Base-by-base conservation (phyloP, 1,140 invertebrate species). In the Cataglyphis hispanica region DNA sequence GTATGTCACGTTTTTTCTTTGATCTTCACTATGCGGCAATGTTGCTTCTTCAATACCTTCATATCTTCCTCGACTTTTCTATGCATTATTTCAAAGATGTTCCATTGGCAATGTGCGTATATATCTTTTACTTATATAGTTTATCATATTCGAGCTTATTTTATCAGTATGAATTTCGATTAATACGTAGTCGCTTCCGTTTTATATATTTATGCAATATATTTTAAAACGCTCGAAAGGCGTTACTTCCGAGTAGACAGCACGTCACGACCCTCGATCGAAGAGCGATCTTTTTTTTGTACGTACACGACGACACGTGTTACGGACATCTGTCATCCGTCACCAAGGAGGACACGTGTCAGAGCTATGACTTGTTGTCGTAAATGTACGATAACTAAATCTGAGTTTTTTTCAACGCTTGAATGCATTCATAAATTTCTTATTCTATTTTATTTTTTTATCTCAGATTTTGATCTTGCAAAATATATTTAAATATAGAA, bases 241-340 rank as follows among this genome's bases (percentile, higher is more conserved):
- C 84, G 75, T 80, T 85, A 80, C 64, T 80, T 50, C 60, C 72
- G 6, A 27, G 11, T 22, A 60, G 76, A 37, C 37, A 75, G 75
- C 64, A 11, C 22, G 81, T 56, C 60, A 75, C 31, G 61, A 78
- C 61, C 63, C 64, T 40, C 84, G 85, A 86, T 86, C 85, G 84
- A 88, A 84, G 89, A 85, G 77, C 84, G 61, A 83, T 83, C 53
- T 78, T 87, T 78, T 87, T 40, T 69, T 53, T 43, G 43, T 67
- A 80, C 22, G 34, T 63, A 31, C 60, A 46, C 34, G n/a, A 43
- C 53, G 81, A 90, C 89, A 77, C 74, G 86, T 81, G 72, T 75
- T 90, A 76, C 78, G 85, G 89, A 90, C 89, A 90, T 90, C 88
- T 90, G 89, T 90, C 89, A 87, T 86, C 70, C 53, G 89, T 90